These are phyloP conservation scores for Coreoperca whiteheadi DNA, from an alignment of 2,113 vertebrate genomes.

Conservation along the genomic window DNA sequence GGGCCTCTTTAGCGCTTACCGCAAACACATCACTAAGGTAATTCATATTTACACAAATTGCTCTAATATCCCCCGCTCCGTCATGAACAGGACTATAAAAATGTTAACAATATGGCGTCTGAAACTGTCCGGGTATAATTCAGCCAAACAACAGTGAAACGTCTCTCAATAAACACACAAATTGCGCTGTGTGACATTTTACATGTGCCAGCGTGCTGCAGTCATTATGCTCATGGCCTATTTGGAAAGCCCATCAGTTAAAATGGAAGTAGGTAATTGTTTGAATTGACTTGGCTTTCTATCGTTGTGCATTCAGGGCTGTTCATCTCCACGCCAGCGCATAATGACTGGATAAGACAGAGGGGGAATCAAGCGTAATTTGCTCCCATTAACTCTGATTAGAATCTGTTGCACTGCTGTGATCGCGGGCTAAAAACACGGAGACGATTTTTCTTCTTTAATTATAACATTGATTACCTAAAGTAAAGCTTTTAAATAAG, in stretches of 20 bases:
- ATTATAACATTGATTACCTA: conserved; percentile 58
- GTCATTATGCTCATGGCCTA: background rate
- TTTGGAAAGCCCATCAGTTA: conserved; percentile 25
- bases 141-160: background rate
- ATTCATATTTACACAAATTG: conserved; percentile 51
- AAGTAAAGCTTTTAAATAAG: conserved; percentile 54
- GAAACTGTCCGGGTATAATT: conserved; percentile 2
- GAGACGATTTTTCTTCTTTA: conserved; percentile 45
- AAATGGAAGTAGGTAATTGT: conserved; percentile 24
- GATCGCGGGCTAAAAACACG: conserved; percentile 23
- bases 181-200: conserved; percentile 20
- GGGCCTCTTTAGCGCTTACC: conserved; percentile 24
- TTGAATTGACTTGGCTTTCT: conserved; percentile 31
- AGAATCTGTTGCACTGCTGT: conserved; percentile 50
- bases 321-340: conserved; percentile 32
- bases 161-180: conserved; percentile 7
- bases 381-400: conserved; percentile 61
- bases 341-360: conserved; percentile 41
- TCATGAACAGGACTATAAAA: conserved; percentile 28
- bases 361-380: conserved; percentile 44
- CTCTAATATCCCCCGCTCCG: conserved; percentile 28
- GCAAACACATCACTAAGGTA: conserved; percentile 3
- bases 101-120: conserved; percentile 29
- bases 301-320: background rate
- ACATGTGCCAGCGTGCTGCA: background rate